Base-by-base conservation (phyloP, 2,888 invertebrate genomes). In the Phaedon cochleariae region DNA sequence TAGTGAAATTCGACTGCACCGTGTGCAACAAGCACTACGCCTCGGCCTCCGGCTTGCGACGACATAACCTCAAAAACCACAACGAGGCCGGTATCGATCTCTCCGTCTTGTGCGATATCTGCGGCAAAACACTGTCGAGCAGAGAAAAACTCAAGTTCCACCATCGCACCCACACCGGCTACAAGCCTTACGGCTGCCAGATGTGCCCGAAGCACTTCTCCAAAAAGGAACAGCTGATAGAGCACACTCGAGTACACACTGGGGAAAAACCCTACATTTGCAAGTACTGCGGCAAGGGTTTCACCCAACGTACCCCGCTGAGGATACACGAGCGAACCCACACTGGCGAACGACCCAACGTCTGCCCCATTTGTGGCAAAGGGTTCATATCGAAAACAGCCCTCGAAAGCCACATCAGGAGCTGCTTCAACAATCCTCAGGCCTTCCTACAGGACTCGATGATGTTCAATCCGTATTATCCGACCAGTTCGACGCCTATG, bases 271-370 rank as follows among this genome's bases (percentile, higher is more conserved):
- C 79, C 1, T 77, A 77, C 54, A 76, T 78, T 29, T 82, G 82
- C 65, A 76, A 77, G 52, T 79, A 77, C 55, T 82, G 80, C 64
- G 79, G 79, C 5, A 77, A 79, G 64, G 78, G 76, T 10, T 75
- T 79, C 63, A 87, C 87, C 29, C 88, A 88, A 79, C 86, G 87
- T 73, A 86, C 87, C 76, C 87, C 88, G 76, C 80, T 89, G 72
- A 86, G 86, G 37, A 83, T 88, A 54, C 89, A 89, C 82, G 87
- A 87, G 81, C 84, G 88, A 57, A 87, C 86, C 52, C 88, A 88
- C 80, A 86, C 86, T 0, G 88, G 88, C 0, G 87, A 88, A 82
- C 84, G 86, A 78, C 88, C 88, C 57, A 86, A 88, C 82, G 84
- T 86, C 62, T 82, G 82, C 52, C 77, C 74, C 10, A 74, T 79